Evolutionary conservation across 2,113 vertebrate species (phyloP), one percentile per base, ranked within the genome.

Genomic region (Puntigrus tetrazona): DNA sequence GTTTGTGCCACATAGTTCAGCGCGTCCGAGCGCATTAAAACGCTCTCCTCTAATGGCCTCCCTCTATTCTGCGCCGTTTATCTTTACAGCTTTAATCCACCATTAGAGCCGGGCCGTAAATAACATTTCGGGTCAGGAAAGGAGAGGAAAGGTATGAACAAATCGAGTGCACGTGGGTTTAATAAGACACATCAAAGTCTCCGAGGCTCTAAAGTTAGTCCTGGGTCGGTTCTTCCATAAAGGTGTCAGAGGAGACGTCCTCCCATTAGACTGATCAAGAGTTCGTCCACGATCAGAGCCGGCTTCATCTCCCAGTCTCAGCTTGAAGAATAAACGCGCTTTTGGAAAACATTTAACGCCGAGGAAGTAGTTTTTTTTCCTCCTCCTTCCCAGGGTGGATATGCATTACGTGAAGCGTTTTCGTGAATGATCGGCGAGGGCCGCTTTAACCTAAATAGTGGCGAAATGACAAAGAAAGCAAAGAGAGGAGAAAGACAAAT

Each of bases 171-270:
- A 93, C 91, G 91, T 95, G 94, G 92, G 84, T 92, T 91, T 91
- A 92, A 94, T 92, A 92, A 92, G 84, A 85, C 87, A 87, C 91
- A 93, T 95, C 92, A 92, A 93, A 94, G 95, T 72, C 27, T 36
- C 9, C 20, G 78, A 82, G 84, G 78, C 70, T 88, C 85, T 90
- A 50, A 29, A 85, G 89, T 81, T 85, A 91, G 91, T 84, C 84
- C 18, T 9, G 87, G 92, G 90, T 92, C 91, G 87, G 93, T 92
- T 89, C 89, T 89, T 92, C 93, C 91, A 43, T 94, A 93, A 94
- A 94, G 86, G 91, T 94, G 93, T 93, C 93, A 92, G 86, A 86
- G 89, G 88, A 92, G 91, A 93, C 92, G 89, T 92, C 90, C 90
- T 89, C 89, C 76, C 61, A 88, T 83, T 78, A 43, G 50, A 45